phyloP scores from a whole-genome alignment of 2,888 invertebrate species.

The Aphodius granarius region DNA sequence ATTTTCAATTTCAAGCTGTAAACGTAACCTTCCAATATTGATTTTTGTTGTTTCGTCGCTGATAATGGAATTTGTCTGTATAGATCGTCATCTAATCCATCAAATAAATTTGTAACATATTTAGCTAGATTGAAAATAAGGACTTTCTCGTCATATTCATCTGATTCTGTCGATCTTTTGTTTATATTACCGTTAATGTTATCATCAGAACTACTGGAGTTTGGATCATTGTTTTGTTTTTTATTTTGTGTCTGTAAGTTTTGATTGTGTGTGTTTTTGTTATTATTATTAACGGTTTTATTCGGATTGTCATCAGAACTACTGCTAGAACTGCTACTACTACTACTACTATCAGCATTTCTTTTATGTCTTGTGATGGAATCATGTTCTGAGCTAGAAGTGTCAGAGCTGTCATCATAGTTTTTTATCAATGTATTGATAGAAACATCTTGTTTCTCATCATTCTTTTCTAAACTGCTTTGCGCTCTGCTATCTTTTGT shows the following conservation, averaged over 20 bases:
- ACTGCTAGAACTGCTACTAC: conserved; percentile 19
- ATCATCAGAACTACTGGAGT: conserved; percentile 24
- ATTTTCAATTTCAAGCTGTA: conserved; percentile 54
- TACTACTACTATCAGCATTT: not conserved
- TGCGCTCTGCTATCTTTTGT: conserved; percentile 9
- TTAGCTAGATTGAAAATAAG: conserved; percentile 52
- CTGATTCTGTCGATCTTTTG: conserved; percentile 2
- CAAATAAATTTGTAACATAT: conserved; percentile 53
- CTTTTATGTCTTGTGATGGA: conserved; percentile 9
- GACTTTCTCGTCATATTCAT: conserved; percentile 39
- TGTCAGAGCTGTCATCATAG: conserved; percentile 3
- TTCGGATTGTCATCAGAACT: conserved; percentile 22
- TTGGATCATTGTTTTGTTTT: conserved; percentile 9
- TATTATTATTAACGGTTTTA: conserved; percentile 11
- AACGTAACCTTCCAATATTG: conserved; percentile 46
- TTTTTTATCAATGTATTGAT: not conserved
- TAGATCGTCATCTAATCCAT: conserved; percentile 56
- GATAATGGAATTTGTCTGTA: conserved; percentile 35
- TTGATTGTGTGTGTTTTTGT: conserved; percentile 1
- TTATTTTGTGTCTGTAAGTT: not conserved
- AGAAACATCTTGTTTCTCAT: not conserved
- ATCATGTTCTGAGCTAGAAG: conserved; percentile 22
- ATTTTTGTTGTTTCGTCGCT: conserved; percentile 40
- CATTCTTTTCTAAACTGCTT: conserved; percentile 13
- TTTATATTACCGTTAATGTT: conserved; percentile 26